Evolutionary conservation across 2,888 invertebrate genomes (phyloP).

Genomic region (Gibbula magus): DNA sequence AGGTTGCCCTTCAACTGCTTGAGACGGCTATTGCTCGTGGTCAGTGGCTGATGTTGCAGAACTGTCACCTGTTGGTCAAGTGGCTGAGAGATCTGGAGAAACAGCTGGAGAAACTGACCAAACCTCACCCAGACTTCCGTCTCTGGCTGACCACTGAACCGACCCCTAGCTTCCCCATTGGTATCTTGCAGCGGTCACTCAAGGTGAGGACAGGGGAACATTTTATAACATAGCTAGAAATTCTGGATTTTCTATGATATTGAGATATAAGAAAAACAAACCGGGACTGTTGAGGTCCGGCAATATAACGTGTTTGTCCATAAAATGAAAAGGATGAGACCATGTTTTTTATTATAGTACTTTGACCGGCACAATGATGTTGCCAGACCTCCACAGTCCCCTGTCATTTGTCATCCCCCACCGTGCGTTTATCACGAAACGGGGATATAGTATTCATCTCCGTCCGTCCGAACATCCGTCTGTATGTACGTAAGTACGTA

Average conservation of each 20-base stretch:
- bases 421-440: no score
- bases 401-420: no score
- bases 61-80: slow-evolving; percentile 89
- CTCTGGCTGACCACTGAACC: slow-evolving; percentile 95
- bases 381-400: no score
- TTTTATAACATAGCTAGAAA: not conserved
- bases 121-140: slow-evolving; percentile 92
- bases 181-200: slow-evolving; percentile 88
- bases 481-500: no score
- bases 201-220: slow-evolving; percentile 80
- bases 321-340: no score
- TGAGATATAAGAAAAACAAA: not conserved
- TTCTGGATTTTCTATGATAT: not conserved
- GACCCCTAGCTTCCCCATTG: slow-evolving; percentile 89
- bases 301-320: no score
- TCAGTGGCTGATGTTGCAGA: slow-evolving; percentile 94
- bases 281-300: no score
- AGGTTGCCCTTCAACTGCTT: slow-evolving; percentile 81
- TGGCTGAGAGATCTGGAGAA: slow-evolving; percentile 90
- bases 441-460: no score
- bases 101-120: slow-evolving; percentile 84
- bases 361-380: no score
- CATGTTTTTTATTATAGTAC: no score
- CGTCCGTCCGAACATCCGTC: no score
- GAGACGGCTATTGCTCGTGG: slow-evolving; percentile 79